A percentile compares a stretch with the other conserved stretches of the same genome.
phyloP scores from a whole-genome alignment of 2,888 invertebrate species.

The Anthophora plumipes region DNA sequence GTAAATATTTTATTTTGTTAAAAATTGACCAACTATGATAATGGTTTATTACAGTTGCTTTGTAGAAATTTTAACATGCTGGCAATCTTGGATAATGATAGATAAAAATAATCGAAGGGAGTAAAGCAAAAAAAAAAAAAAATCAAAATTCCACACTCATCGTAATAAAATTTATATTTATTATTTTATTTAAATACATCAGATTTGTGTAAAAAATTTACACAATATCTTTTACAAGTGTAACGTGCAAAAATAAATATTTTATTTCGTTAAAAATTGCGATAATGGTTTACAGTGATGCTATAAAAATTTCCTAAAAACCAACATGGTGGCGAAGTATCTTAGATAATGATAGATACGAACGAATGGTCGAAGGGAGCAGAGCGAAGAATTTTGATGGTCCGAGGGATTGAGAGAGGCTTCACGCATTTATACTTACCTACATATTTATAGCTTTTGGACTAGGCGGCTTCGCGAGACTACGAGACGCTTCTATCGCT shows the following conservation, averaged over 20 bases:
- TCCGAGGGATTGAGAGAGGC: conserved; percentile 28
- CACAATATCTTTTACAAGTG: too few species aligned
- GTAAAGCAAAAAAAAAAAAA: conserved; percentile 12
- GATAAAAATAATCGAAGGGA: conserved; percentile 9
- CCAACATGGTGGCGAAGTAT: conserved; percentile 31
- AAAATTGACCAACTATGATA: background rate
- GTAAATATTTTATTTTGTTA: background rate
- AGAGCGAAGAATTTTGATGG: conserved; percentile 33
- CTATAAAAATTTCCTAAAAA: background rate
- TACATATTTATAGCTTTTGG: conserved; percentile 64
- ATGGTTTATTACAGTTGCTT: conserved; percentile 16
- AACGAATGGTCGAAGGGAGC: conserved; percentile 1
- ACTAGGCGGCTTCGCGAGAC: conserved; percentile 49
- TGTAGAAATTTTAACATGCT: conserved; percentile 15
- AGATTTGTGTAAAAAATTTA: too few species aligned
- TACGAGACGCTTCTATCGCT: conserved; percentile 44
- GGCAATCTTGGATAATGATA: conserved; percentile 38
- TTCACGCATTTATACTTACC: conserved; percentile 34
- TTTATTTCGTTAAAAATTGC: background rate
- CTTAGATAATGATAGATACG: conserved; percentile 34
- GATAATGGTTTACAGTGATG: conserved; percentile 12
- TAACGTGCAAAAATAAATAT: background rate
- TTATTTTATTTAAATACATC: too few species aligned
- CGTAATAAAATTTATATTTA: too few species aligned
- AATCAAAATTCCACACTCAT: too few species aligned